phyloP scores from a whole-genome alignment of 2,113 vertebrate genomes.

The Leucoraja erinaceus region DNA sequence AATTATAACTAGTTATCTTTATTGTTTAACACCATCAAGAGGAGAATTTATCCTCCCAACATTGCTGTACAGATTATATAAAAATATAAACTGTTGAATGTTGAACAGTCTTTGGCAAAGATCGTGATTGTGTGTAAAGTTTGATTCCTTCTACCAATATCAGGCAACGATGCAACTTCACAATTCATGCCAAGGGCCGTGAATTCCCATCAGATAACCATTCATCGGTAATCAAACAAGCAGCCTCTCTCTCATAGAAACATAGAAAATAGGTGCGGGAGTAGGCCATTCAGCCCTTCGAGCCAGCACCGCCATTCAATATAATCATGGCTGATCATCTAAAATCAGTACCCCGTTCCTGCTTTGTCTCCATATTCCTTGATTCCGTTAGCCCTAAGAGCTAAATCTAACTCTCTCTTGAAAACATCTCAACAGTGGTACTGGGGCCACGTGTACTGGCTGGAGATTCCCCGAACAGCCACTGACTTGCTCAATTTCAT shows the following conservation, averaged over 20 bases:
- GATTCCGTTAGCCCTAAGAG: no score
- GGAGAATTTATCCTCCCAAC: neutral
- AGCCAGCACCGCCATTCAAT: no score
- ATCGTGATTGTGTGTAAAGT: neutral
- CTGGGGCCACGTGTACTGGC: neutral
- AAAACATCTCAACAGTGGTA: no score
- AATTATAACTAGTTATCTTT: neutral
- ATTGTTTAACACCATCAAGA: neutral
- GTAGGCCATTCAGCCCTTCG: no score
- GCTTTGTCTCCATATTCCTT: no score
- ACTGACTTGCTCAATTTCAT: neutral
- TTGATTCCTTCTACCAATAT: neutral
- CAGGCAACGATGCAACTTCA: neutral
- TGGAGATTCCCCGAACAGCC: neutral
- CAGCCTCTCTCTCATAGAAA: neutral
- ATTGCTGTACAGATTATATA: neutral
- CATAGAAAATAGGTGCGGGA: no score
- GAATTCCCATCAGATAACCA: neutral
- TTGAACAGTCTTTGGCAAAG: neutral
- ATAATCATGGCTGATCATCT: no score
- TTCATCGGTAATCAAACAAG: neutral
- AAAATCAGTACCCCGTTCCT: no score
- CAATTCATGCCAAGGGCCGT: neutral
- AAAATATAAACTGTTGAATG: neutral
- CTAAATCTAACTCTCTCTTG: no score